Evolutionary conservation across 1,140 invertebrate species (phyloP), one percentile per base, ranked within the genome.

Genomic region (Aphidius gifuensis): DNA sequence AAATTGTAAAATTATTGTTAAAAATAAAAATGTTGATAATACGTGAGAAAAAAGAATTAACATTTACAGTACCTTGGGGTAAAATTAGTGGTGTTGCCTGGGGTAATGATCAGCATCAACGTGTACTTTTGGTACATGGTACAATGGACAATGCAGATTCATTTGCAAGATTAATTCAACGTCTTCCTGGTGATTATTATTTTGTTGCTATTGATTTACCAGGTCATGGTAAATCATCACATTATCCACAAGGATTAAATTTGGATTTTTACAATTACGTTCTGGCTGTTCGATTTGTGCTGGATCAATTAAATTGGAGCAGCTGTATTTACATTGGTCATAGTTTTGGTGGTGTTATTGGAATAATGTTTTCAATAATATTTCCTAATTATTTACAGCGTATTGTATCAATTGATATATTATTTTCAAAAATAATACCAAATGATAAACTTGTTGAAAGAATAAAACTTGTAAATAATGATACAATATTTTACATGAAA

Each of bases 181-280:
- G 83, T 9, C 74, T 91, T 45, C 84, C 86, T 5, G 66, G 72
- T 53, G 68, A 78, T 5, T 85, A 82, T 67, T 87, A 85, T 65
- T 86, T 86, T 63, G 82, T 89, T 8, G 82, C 83, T 69, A 75
- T 89, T 44, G 89, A 90, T 71, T 76, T 89, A 60, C 88, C 87
- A 7, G 85, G 87, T 2, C 88, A 90, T 77, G 90, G 90, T 3
- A 75, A 76, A 11, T 90, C 88, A 5, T 85, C 86, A 58, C 81
- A 82, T 46, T 84, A 85, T 60, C 84, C 85, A 60, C 60, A 70
- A n/a, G 84, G 85, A 46, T 38, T 80, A 54, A 66, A 74, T 4
- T 72, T 86, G 44, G 70, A 82, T 38, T 77, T 67, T 45, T 68
- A 81, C 9, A 76, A 81, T 66, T 83, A 78, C 68, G 70, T 84